Conservation (phyloP, 1,140 invertebrate genomes). For the Liolophura sinensis region DNA sequence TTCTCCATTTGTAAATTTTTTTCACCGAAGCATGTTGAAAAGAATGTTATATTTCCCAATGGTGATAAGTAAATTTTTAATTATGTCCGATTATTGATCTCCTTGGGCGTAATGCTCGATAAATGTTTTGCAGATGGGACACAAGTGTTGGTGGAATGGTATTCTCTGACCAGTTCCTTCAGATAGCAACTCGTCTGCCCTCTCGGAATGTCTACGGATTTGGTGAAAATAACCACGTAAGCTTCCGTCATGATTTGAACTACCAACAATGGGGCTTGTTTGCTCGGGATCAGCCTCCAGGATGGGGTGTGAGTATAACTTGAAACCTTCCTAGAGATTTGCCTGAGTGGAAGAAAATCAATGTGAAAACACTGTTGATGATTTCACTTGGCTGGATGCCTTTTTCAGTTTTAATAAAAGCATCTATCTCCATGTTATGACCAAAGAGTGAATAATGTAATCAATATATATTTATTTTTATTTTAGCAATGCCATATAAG, state of each 20-base stretch:
- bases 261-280: slow-evolving; percentile 18
- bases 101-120: too few species aligned
- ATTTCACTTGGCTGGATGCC: too few species aligned
- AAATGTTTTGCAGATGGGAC: slow-evolving; percentile 20
- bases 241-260: slow-evolving; percentile 13
- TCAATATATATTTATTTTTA: too few species aligned
- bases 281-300: slow-evolving; percentile 15
- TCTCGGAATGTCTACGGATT: slow-evolving; percentile 17
- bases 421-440: too few species aligned
- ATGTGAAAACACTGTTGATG: too few species aligned
- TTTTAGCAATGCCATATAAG: too few species aligned
- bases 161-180: slow-evolving; percentile 28
- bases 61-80: not conserved
- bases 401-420: too few species aligned
- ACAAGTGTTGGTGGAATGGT: slow-evolving; percentile 15
- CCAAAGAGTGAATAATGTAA: too few species aligned
- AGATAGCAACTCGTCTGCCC: slow-evolving; percentile 18
- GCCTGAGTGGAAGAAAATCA: too few species aligned
- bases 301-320: slow-evolving; percentile 6
- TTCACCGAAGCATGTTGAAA: slow-evolving; percentile 1
- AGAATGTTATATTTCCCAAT: not conserved
- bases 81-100: too few species aligned
- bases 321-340: too few species aligned
- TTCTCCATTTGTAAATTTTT: too few species aligned
- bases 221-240: slow-evolving; percentile 19